Evolutionary conservation across 1,140 invertebrate genomes (phyloP).

Genomic region (Scaptomyza montana): DNA sequence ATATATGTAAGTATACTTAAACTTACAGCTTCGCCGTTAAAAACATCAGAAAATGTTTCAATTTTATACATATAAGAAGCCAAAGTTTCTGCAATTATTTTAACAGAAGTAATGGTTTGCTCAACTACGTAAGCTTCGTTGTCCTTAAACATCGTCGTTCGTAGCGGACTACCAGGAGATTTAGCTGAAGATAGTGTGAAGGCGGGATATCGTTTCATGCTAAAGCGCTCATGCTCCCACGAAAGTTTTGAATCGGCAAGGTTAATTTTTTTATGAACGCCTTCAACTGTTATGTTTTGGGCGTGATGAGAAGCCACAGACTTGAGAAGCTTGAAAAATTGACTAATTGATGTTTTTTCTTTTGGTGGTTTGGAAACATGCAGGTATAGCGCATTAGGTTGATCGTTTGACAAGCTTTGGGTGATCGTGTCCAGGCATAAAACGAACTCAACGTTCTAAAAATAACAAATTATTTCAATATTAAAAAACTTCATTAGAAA

Average conservation of each 20-base stretch:
- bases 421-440: slow-evolving; percentile 96
- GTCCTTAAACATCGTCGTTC: slow-evolving; percentile 87
- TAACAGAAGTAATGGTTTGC: slow-evolving; percentile 86
- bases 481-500: too few species aligned
- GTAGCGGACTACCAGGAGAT: slow-evolving; percentile 86
- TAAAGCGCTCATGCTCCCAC: slow-evolving; percentile 99
- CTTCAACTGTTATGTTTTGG: slow-evolving; percentile 87
- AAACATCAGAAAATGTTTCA: slow-evolving; percentile 59
- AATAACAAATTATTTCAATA: slow-evolving; percentile 36
- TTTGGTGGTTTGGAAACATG: slow-evolving; percentile 98
- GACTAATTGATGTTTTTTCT: slow-evolving; percentile 90
- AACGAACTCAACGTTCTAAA: slow-evolving; percentile 93
- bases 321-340: slow-evolving; percentile 89
- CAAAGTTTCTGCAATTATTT: slow-evolving; percentile 91
- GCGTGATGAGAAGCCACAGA: slow-evolving; percentile 84
- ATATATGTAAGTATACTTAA: background rate
- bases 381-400: slow-evolving; percentile 88
- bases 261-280: slow-evolving; percentile 98
- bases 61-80: slow-evolving; percentile 94
- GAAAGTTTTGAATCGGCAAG: slow-evolving; percentile 95
- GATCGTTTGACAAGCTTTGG: slow-evolving; percentile 84
- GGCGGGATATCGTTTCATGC: slow-evolving; percentile 94
- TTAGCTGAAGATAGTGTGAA: slow-evolving; percentile 94
- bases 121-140: slow-evolving; percentile 62
- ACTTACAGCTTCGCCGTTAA: slow-evolving; percentile 71